A percentile compares a stretch with the other conserved stretches of the same genome.
Evolutionary conservation across 2,888 invertebrate species (phyloP).

Genomic region (Drosophila formosana): DNA sequence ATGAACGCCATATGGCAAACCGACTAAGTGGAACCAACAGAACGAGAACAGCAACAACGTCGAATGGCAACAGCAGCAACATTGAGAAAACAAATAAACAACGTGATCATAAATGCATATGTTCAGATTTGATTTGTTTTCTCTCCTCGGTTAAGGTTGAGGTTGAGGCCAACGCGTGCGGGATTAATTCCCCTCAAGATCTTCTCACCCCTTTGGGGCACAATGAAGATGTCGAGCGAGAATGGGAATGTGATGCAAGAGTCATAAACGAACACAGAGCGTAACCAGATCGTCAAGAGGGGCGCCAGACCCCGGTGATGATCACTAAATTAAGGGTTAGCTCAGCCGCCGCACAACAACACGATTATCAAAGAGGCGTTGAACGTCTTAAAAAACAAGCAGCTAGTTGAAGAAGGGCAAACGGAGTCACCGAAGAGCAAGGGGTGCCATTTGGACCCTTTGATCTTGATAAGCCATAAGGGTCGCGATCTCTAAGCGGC

Average conservation of each 20-base stretch:
- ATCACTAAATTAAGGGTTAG: constrained; percentile 76
- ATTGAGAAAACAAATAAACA: constrained; percentile 47
- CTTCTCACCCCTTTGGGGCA: constrained; percentile 41
- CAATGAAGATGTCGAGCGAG: constrained; percentile 40
- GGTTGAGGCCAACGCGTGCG: constrained; percentile 39
- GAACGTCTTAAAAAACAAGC: constrained; percentile 51
- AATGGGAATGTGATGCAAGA: constrained; percentile 32
- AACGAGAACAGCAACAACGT: constrained; percentile 16
- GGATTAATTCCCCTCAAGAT: constrained; percentile 22
- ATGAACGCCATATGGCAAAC: constrained; percentile 76
- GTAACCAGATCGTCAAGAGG: constrained; percentile 36
- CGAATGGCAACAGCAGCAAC: constrained; percentile 2
- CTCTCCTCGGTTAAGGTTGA: constrained; percentile 10
- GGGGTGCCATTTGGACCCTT: constrained; percentile 58
- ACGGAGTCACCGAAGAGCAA: constrained; percentile 43
- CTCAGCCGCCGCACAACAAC: constrained; percentile 55
- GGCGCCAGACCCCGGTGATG: constrained; percentile 46
- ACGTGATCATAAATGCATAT: constrained; percentile 50
- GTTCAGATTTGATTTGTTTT: constrained; percentile 56
- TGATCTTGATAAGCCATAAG: constrained; percentile 54
- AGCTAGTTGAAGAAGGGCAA: constrained; percentile 4
- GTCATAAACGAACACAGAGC: constrained; percentile 35
- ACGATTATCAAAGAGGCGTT: constrained; percentile 49
- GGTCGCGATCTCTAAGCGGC: constrained; percentile 71
- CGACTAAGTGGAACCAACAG: constrained; percentile 50